Conservation (phyloP, 2,888 invertebrate genomes). For the Stenchaetothrips biformis region DNA sequence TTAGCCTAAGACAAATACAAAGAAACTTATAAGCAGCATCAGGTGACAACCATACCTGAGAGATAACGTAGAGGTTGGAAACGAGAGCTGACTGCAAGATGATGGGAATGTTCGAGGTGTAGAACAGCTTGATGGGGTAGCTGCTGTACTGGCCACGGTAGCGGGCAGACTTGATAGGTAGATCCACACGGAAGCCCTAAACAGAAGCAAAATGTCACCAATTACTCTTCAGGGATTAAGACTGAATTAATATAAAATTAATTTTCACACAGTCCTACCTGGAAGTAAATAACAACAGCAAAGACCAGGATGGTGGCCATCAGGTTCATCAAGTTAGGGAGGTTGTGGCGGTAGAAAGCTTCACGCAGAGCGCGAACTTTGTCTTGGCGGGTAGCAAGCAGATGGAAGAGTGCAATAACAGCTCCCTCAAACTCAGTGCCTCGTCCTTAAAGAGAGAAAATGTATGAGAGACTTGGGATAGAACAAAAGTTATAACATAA, state of each 20-base stretch:
- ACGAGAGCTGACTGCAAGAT: constrained; percentile 97
- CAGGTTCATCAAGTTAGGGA: constrained; percentile 98
- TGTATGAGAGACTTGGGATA: neutral
- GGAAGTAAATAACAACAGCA: constrained; percentile 99
- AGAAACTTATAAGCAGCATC: neutral
- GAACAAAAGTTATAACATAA: neutral
- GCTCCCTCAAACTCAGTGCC: constrained; percentile 99
- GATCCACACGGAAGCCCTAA: constrained; percentile 97
- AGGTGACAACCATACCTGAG: constrained; percentile 57
- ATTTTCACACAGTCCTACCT: constrained; percentile 54
- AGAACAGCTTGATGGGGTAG: constrained; percentile 99
- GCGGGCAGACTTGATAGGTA: constrained; percentile 98
- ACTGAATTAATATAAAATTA: neutral
- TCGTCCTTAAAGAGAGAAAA: constrained; percentile 52
- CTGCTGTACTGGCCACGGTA: constrained; percentile 99
- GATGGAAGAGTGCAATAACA: constrained; percentile 96
- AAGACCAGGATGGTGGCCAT: constrained; percentile 97
- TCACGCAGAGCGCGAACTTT: constrained; percentile 97
- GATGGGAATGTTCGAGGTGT: constrained; percentile 99
- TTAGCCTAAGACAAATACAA: constrained; percentile 31
- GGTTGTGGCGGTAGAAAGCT: constrained; percentile 98
- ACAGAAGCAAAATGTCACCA: constrained; percentile 39
- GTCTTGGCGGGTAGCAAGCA: constrained; percentile 95
- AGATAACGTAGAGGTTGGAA: constrained; percentile 98
- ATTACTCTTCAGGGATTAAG: neutral